A percentile compares a stretch with the other conserved stretches of the same genome.
These are phyloP conservation scores for Seriola quinqueradiata DNA, from an alignment of 2,113 vertebrate genomes.

Conservation along the genomic window DNA sequence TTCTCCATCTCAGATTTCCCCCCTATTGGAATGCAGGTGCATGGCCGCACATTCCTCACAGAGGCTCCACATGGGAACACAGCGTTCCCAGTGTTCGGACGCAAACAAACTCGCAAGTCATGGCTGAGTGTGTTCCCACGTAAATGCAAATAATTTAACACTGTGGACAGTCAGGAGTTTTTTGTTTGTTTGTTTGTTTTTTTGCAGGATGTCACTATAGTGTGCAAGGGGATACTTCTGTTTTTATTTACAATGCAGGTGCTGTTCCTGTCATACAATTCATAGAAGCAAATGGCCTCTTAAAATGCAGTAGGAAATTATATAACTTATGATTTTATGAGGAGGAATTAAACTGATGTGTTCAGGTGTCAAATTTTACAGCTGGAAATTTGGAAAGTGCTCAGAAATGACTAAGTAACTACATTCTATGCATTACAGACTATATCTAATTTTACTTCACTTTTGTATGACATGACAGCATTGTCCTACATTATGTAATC, in stretches of 20 bases:
- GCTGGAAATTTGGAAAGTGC: conserved; percentile 8
- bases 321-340: background rate
- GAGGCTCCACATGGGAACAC: conserved; percentile 66
- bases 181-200: background rate
- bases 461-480: background rate
- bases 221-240: background rate
- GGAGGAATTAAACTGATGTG: background rate
- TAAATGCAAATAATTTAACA: conserved; percentile 44
- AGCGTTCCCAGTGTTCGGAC: conserved; percentile 61
- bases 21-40: conserved; percentile 79
- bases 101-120: conserved; percentile 24
- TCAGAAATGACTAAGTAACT: background rate
- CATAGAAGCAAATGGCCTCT: background rate
- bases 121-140: background rate
- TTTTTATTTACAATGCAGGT: conserved; percentile 7
- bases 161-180: conserved; percentile 19
- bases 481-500: background rate
- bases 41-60: conserved; percentile 58
- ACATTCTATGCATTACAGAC: background rate
- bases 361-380: background rate
- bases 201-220: background rate
- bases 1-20: conserved; percentile 22
- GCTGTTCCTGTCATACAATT: background rate
- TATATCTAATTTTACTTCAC: background rate
- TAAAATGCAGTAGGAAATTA: background rate